phyloP scores from a whole-genome alignment of 2,113 vertebrate genomes.

The Hippocampus barbouri region DNA sequence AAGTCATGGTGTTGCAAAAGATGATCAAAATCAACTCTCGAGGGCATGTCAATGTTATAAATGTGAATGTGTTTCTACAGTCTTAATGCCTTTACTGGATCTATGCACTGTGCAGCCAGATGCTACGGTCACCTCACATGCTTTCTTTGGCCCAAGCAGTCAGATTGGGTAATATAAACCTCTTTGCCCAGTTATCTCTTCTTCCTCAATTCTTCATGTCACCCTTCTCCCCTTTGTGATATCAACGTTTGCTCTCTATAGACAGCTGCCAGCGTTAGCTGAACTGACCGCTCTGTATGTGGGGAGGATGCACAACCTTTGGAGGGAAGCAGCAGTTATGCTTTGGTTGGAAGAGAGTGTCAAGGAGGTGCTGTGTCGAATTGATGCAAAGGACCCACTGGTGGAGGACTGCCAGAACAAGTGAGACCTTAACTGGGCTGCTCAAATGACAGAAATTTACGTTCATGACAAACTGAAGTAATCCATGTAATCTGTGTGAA shows the following conservation, averaged over 20 bases:
- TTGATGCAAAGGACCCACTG: slow-evolving; percentile 75
- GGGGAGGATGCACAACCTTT: slow-evolving; percentile 82
- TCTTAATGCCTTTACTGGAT: slow-evolving; percentile 86
- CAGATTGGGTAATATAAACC: slow-evolving; percentile 80
- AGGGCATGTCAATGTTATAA: background rate
- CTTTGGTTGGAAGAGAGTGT: slow-evolving; percentile 88
- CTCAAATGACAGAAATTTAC: background rate
- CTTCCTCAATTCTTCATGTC: background rate
- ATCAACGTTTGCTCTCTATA: slow-evolving; percentile 35
- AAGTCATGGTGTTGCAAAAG: background rate
- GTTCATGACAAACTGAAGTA: background rate
- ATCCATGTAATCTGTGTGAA: background rate
- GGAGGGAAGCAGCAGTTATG: slow-evolving; percentile 85
- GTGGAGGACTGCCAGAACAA: slow-evolving; percentile 83
- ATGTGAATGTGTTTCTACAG: slow-evolving; percentile 62
- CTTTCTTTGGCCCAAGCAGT: slow-evolving; percentile 83
- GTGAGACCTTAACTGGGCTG: slow-evolving; percentile 63
- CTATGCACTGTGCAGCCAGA: slow-evolving; percentile 87
- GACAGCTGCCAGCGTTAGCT: slow-evolving; percentile 82
- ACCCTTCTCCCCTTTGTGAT: background rate
- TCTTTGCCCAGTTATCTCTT: slow-evolving; percentile 1
- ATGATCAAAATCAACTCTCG: background rate
- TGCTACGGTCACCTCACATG: slow-evolving; percentile 73
- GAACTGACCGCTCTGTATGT: slow-evolving; percentile 86
- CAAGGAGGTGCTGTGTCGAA: slow-evolving; percentile 75